Conservation (phyloP, 1,140 invertebrate species). For the Hestina assimilis region DNA sequence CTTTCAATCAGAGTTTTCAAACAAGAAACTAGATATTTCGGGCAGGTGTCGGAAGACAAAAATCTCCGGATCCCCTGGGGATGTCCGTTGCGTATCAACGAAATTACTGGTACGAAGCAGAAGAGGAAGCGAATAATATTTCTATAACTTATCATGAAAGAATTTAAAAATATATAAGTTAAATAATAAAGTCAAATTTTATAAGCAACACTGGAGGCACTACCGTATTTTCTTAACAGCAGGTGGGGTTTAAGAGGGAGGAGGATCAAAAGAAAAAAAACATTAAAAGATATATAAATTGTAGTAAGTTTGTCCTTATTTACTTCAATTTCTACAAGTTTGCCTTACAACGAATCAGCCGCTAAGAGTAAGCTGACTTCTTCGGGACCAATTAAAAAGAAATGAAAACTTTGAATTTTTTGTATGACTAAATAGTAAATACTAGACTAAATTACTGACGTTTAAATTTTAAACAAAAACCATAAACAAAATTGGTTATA, state of each 20-base stretch:
- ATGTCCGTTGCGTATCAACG: constrained; percentile 38
- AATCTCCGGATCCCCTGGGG: constrained; percentile 41
- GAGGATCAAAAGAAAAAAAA: neutral
- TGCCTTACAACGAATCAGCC: too few relatives aligned
- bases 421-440: too few relatives aligned
- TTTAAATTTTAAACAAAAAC: too few relatives aligned
- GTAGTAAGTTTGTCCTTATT: too few relatives aligned
- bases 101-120: constrained; percentile 22
- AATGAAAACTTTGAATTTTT: too few relatives aligned
- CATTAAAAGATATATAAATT: neutral
- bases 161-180: neutral
- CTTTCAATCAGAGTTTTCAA: constrained; percentile 52
- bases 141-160: neutral
- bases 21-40: constrained; percentile 54
- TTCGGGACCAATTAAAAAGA: too few relatives aligned
- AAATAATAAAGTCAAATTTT: too few relatives aligned
- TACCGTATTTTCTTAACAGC: too few relatives aligned
- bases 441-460: too few relatives aligned
- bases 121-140: constrained; percentile 23
- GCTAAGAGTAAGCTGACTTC: too few relatives aligned
- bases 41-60: constrained; percentile 60
- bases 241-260: neutral
- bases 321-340: too few relatives aligned
- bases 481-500: neutral
- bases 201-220: too few relatives aligned